A percentile compares a stretch with the other conserved stretches of the same genome.
phyloP scores from a whole-genome alignment of 1,140 invertebrate species.

The Antheraea mylitta region DNA sequence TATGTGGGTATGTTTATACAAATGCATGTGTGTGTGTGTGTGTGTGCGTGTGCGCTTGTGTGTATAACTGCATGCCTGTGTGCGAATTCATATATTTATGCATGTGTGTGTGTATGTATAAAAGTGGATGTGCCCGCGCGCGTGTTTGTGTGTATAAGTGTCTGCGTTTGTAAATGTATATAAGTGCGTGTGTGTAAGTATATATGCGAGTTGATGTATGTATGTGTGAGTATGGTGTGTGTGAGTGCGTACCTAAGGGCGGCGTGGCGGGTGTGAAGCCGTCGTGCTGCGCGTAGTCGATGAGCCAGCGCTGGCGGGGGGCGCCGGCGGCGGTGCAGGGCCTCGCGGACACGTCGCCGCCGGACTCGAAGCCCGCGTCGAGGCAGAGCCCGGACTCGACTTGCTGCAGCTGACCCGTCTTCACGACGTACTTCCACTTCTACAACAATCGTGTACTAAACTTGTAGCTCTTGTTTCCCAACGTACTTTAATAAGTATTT shows the following conservation, averaged over 20 bases:
- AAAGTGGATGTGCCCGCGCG: not conserved
- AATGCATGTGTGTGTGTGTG: not conserved
- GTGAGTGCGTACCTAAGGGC: not conserved
- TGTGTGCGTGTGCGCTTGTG: not conserved
- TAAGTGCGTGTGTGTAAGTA: not conserved
- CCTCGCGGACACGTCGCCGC: conserved; percentile 27
- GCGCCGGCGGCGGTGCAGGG: conserved; percentile 24
- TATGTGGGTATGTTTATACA: not conserved
- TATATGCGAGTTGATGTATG: not conserved
- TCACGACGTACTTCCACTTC: conserved; percentile 46
- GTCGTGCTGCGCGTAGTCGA: conserved; percentile 55
- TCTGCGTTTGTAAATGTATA: not conserved
- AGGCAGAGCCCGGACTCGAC: conserved; percentile 42
- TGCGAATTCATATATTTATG: not conserved
- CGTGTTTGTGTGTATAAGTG: not conserved
- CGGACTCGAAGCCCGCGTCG: conserved; percentile 23
- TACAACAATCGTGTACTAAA: conserved; percentile 17
- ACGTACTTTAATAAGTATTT: too few species aligned
- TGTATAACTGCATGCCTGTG: not conserved
- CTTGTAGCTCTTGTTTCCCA: too few species aligned
- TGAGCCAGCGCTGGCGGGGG: conserved; percentile 38
- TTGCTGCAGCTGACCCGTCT: conserved; percentile 46
- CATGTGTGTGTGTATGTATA: not conserved
- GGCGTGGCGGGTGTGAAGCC: conserved; percentile 25
- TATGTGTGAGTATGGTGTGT: not conserved